Percentiles rank a stretch among this genome's conserved stretches.
Evolutionary conservation across 64 coral and sea anemone species (phyloP).

Genomic region (Porites lutea): DNA sequence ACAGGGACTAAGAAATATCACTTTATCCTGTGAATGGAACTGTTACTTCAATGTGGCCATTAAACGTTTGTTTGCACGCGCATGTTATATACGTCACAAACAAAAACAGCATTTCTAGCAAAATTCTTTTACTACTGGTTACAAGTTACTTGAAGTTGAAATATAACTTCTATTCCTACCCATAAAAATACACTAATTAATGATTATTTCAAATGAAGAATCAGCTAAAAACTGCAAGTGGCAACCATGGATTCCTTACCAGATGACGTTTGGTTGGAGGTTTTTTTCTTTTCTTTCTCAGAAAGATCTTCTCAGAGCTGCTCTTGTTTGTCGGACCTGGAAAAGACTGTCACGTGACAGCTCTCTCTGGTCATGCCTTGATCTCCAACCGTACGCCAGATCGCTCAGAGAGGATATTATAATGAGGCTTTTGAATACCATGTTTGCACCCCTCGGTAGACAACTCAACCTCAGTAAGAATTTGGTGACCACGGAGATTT

Average conservation of each 20-base stretch:
- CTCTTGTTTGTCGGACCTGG: conserved; percentile 66
- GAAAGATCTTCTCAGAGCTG: conserved; percentile 46
- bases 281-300: conserved; percentile 78
- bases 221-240: neutral
- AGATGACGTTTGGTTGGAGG: conserved; percentile 60
- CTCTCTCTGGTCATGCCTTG: conserved; percentile 65
- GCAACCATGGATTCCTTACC: conserved; percentile 41
- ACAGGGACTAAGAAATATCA: too few species aligned
- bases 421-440: conserved; percentile 29
- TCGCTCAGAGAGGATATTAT: conserved; percentile 31
- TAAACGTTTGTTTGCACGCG: too few species aligned
- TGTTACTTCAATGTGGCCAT: too few species aligned
- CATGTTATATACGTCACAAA: too few species aligned
- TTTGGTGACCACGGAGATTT: conserved; percentile 54
- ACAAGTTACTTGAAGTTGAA: too few species aligned
- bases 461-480: conserved; percentile 65
- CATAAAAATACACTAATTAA: too few species aligned
- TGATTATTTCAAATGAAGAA: neutral
- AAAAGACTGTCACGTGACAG: conserved; percentile 67
- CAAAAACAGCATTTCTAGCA: too few species aligned
- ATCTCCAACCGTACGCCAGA: conserved; percentile 33
- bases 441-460: conserved; percentile 58
- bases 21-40: too few species aligned
- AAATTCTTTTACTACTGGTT: too few species aligned
- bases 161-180: too few species aligned